These are phyloP conservation scores for Passer montanus DNA, from an alignment of 2,113 vertebrate genomes.

Conservation along the genomic window DNA sequence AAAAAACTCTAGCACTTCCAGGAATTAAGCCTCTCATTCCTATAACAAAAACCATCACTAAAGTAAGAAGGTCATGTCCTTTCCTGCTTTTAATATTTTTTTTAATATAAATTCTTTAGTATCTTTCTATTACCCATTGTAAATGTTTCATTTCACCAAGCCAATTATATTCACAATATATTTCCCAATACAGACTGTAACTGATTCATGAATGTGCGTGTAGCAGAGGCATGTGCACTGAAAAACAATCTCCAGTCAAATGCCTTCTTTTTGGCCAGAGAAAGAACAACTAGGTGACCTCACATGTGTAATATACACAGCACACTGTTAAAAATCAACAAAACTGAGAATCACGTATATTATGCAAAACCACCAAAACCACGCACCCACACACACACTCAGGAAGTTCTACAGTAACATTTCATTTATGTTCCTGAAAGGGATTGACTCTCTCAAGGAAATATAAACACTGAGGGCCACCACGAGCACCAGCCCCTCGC, in stretches of 20 bases:
- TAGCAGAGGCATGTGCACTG: not conserved
- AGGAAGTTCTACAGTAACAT: not conserved
- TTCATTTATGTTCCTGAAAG: not conserved
- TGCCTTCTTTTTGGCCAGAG: not conserved
- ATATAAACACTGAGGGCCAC: not conserved
- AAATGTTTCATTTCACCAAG: slow-evolving; percentile 12
- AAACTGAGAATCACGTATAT: not conserved
- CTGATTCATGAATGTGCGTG: not conserved
- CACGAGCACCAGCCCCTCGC: not conserved
- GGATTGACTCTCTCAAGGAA: not conserved
- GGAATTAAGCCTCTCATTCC: slow-evolving; percentile 59
- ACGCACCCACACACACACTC: not conserved
- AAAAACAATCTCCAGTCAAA: not conserved
- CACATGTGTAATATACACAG: not conserved
- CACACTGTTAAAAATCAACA: not conserved
- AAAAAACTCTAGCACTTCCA: slow-evolving; percentile 40
- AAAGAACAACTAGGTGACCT: not conserved
- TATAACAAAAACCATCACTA: slow-evolving; percentile 33
- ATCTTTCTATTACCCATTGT: slow-evolving; percentile 4
- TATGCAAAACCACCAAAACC: not conserved
- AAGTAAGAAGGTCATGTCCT: slow-evolving; percentile 5
- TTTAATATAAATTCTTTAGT: not conserved
- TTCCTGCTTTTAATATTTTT: not conserved
- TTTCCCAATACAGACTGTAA: not conserved
- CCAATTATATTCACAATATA: not conserved